Conservation (phyloP, 2,797 vertebrate species). For the Erithacus rubecula region DNA sequence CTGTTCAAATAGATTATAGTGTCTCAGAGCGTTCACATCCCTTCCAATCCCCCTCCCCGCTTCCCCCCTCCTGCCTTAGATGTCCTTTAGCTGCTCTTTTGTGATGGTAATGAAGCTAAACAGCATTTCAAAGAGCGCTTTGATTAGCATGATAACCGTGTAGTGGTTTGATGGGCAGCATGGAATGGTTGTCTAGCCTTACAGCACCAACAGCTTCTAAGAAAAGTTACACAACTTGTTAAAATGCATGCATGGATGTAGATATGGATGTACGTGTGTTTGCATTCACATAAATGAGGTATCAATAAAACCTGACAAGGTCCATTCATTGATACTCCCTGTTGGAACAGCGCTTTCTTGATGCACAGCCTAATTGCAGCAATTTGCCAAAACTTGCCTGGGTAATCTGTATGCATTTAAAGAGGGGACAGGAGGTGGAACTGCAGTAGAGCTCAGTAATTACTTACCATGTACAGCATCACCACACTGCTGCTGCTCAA, state of each 20-base stretch:
- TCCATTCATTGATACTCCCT: not conserved
- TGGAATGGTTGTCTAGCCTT: constrained; percentile 25
- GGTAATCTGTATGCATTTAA: not conserved
- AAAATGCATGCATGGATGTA: not conserved
- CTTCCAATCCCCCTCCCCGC: not conserved
- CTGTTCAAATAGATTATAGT: constrained; percentile 59
- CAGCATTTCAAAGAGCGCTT: constrained; percentile 43
- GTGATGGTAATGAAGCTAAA: constrained; percentile 64
- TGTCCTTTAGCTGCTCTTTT: constrained; percentile 56
- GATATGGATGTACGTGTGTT: not conserved
- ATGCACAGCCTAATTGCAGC: not conserved
- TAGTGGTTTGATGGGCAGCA: constrained; percentile 28
- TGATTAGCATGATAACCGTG: constrained; percentile 60
- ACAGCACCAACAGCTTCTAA: not conserved
- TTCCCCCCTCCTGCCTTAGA: not conserved
- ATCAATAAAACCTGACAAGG: not conserved
- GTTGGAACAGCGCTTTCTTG: not conserved
- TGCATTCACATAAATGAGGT: not conserved
- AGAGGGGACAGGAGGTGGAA: not conserved
- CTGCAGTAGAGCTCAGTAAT: not conserved
- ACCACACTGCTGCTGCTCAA: not conserved
- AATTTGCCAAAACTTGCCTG: constrained; percentile 35
- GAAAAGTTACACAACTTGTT: not conserved
- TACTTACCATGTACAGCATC: not conserved
- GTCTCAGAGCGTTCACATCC: constrained; percentile 17